These are phyloP conservation scores for Ceyx erithaca DNA, from an alignment of 2,797 vertebrate species.

Conservation along the genomic window DNA sequence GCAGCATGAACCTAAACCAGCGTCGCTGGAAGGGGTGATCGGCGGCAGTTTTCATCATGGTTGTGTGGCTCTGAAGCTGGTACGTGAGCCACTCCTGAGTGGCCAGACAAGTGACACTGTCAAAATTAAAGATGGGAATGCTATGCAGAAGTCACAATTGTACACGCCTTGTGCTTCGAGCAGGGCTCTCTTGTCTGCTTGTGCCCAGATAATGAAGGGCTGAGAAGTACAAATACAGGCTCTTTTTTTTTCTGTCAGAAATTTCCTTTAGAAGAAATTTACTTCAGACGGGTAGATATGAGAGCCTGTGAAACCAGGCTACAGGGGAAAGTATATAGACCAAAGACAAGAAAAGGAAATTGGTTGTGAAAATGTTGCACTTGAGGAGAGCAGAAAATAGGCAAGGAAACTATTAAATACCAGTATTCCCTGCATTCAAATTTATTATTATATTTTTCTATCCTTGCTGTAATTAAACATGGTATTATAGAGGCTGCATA, in stretches of 20 bases:
- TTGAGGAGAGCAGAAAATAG: constrained; percentile 30
- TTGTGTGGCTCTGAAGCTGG: neutral
- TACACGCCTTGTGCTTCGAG: rapidly evolving
- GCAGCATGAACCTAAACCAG: neutral
- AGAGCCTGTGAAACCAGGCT: constrained; percentile 15
- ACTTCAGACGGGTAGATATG: neutral
- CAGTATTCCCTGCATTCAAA: neutral
- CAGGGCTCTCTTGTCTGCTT: neutral
- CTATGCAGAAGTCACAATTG: neutral
- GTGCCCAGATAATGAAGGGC: neutral
- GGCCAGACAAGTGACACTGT: rapidly evolving
- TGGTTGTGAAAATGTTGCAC: neutral
- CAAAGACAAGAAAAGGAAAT: constrained; percentile 33
- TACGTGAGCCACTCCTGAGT: neutral
- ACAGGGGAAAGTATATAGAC: neutral
- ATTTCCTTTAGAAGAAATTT: constrained; percentile 15
- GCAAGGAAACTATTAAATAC: neutral
- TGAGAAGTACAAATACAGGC: neutral
- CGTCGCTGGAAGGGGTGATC: neutral
- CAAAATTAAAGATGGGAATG: neutral
- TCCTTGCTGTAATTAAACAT: neutral
- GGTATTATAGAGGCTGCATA: neutral
- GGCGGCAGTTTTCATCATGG: neutral
- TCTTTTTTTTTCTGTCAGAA: neutral
- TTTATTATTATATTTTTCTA: constrained; percentile 28